Evolutionary conservation across 1,140 invertebrate species (phyloP).

Genomic region (Theocolax elegans): DNA sequence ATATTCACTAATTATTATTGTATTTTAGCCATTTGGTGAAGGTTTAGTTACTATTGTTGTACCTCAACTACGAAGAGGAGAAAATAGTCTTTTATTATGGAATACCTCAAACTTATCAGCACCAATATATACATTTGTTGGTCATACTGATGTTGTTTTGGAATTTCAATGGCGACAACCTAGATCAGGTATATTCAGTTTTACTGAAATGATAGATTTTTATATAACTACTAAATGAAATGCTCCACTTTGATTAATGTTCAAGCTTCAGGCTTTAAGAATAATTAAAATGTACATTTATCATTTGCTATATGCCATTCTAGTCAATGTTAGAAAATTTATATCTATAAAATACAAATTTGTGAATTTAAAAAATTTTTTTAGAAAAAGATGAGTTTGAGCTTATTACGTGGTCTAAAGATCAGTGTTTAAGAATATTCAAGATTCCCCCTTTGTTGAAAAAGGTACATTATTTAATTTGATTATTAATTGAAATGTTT

Average conservation of each 20-base stretch:
- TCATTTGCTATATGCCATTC: too few species aligned
- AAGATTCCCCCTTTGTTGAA: conserved; percentile 86
- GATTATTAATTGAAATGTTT: conserved; percentile 18
- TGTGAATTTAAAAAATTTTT: too few species aligned
- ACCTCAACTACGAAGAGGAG: conserved; percentile 81
- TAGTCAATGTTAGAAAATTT: too few species aligned
- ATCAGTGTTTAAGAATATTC: conserved; percentile 92
- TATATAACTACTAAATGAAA: conserved; percentile 95
- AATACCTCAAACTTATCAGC: conserved; percentile 76
- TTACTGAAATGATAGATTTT: conserved; percentile 74
- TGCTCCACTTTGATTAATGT: conserved; percentile 91
- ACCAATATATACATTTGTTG: conserved; percentile 88
- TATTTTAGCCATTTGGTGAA: conserved; percentile 86
- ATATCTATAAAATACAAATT: conserved; percentile 13
- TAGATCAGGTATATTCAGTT: conserved; percentile 62
- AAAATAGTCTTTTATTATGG: conserved; percentile 87
- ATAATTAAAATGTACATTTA: too few species aligned
- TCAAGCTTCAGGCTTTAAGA: conserved; percentile 89
- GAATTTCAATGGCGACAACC: conserved; percentile 93
- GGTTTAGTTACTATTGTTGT: conserved; percentile 91
- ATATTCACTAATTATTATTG: neutral
- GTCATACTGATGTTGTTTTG: conserved; percentile 92
- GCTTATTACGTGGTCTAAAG: conserved; percentile 95
- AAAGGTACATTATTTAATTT: conserved; percentile 67
- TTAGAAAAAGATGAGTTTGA: conserved; percentile 79